Conservation (phyloP, 1,140 invertebrate genomes). For the Solenopsis fugax region DNA sequence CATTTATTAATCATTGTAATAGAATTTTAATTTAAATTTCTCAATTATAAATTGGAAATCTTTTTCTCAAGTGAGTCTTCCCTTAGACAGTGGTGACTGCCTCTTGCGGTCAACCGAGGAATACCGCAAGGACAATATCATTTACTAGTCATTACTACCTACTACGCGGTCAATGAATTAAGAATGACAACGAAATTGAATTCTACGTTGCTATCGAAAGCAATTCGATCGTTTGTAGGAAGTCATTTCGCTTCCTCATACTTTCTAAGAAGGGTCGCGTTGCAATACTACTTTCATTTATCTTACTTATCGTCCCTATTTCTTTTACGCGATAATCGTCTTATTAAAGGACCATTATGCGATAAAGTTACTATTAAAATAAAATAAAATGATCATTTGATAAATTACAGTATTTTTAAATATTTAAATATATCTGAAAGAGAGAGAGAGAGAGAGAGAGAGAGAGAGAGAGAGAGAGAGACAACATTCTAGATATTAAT, state of each 20-base stretch:
- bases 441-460: too few relatives aligned
- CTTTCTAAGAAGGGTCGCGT: slow-evolving; percentile 66
- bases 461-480: too few relatives aligned
- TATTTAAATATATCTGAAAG: neutral
- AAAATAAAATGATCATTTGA: neutral
- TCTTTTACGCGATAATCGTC: neutral
- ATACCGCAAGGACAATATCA: slow-evolving; percentile 66
- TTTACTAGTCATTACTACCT: slow-evolving; percentile 55
- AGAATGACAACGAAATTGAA: slow-evolving; percentile 65
- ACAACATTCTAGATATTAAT: neutral
- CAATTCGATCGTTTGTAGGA: slow-evolving; percentile 62
- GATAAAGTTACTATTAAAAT: neutral
- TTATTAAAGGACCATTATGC: neutral
- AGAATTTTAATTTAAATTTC: neutral
- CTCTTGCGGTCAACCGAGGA: slow-evolving; percentile 55
- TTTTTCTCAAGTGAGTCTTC: neutral
- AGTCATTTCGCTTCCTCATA: slow-evolving; percentile 48
- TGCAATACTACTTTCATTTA: slow-evolving; percentile 21
- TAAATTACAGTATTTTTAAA: neutral
- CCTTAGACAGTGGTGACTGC: neutral
- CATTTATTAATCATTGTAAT: neutral
- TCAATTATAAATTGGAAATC: slow-evolving; percentile 12
- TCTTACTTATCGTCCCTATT: neutral
- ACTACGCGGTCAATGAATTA: slow-evolving; percentile 33
- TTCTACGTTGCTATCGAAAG: slow-evolving; percentile 63